Percentiles rank a stretch among this genome's conserved stretches.
Evolutionary conservation across 2,888 invertebrate genomes (phyloP).

Genomic region (Andrena praecox): DNA sequence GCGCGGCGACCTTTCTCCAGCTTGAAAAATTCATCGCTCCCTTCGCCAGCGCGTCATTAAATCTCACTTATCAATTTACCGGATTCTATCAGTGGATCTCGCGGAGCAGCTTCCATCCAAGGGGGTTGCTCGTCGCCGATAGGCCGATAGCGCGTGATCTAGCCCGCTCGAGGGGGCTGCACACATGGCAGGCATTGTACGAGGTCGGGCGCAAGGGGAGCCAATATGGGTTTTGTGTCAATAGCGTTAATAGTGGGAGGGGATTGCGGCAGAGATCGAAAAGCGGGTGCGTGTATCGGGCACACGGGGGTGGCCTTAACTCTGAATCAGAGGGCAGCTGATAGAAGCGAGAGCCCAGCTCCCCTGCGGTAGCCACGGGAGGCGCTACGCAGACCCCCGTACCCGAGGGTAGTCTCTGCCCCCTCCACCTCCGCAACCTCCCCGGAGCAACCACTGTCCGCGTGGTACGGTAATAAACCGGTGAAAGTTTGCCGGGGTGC

Average conservation of each 20-base stretch:
- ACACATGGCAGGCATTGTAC: slow-evolving; percentile 74
- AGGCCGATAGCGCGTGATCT: slow-evolving; percentile 29
- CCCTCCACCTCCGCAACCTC: slow-evolving; percentile 46
- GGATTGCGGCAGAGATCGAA: slow-evolving; percentile 66
- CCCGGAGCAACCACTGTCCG: slow-evolving; percentile 37
- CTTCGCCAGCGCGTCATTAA: not conserved
- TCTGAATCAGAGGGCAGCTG: slow-evolving; percentile 80
- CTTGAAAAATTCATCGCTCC: not conserved
- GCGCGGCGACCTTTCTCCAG: not conserved
- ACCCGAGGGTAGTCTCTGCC: slow-evolving; percentile 57
- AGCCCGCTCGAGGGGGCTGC: slow-evolving; percentile 28
- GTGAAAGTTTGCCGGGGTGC: slow-evolving; percentile 81
- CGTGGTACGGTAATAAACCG: slow-evolving; percentile 74
- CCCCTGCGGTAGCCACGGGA: slow-evolving; percentile 62
- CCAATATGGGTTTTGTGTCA: slow-evolving; percentile 79
- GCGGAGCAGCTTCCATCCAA: not conserved
- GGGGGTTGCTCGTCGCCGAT: slow-evolving; percentile 21
- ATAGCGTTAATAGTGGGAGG: slow-evolving; percentile 83
- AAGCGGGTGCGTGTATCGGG: slow-evolving; percentile 70
- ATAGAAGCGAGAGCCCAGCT: slow-evolving; percentile 67
- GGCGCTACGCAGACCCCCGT: slow-evolving; percentile 49
- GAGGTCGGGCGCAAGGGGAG: slow-evolving; percentile 67
- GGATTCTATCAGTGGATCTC: not conserved
- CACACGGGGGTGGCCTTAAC: slow-evolving; percentile 76
- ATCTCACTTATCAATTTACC: slow-evolving; percentile 40